phyloP scores from a whole-genome alignment of 2,113 vertebrate genomes.

The Anguilla japonica region DNA sequence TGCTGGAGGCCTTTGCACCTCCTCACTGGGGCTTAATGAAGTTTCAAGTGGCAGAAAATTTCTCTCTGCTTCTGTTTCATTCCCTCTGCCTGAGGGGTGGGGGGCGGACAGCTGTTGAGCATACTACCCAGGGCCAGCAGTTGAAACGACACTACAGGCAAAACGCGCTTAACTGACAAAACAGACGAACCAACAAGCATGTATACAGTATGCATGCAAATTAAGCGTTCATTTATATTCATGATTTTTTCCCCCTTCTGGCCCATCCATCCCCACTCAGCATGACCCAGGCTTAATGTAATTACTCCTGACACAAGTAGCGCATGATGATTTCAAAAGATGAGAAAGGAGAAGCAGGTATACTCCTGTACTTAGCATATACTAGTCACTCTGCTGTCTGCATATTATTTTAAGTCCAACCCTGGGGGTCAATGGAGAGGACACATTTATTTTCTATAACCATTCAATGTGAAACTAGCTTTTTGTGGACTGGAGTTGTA shows the following conservation, averaged over 20 bases:
- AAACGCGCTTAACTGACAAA: not conserved
- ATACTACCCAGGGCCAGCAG: not conserved
- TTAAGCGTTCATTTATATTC: conserved; percentile 1
- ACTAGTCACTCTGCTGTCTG: no score
- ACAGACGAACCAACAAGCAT: not conserved
- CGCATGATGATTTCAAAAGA: no score
- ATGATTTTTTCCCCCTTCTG: not conserved
- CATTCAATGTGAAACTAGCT: not conserved
- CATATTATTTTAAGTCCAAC: not conserved
- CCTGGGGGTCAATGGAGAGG: not conserved
- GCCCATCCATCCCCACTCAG: not conserved
- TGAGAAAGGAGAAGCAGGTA: no score
- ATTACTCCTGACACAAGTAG: conserved; percentile 2
- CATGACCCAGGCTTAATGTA: conserved; percentile 6
- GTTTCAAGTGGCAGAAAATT: conserved; percentile 32
- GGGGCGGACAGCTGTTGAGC: conserved; percentile 21
- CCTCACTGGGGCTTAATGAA: conserved; percentile 34
- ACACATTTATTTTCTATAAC: not conserved
- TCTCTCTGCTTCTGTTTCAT: conserved; percentile 27
- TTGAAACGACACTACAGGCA: not conserved
- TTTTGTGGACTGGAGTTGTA: not conserved
- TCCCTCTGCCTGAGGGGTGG: not conserved
- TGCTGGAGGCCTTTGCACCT: conserved; percentile 27
- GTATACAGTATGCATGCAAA: not conserved
- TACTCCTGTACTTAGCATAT: no score